phyloP scores from a whole-genome alignment of 2,797 vertebrate species.

The Syngnathus rostellatus region DNA sequence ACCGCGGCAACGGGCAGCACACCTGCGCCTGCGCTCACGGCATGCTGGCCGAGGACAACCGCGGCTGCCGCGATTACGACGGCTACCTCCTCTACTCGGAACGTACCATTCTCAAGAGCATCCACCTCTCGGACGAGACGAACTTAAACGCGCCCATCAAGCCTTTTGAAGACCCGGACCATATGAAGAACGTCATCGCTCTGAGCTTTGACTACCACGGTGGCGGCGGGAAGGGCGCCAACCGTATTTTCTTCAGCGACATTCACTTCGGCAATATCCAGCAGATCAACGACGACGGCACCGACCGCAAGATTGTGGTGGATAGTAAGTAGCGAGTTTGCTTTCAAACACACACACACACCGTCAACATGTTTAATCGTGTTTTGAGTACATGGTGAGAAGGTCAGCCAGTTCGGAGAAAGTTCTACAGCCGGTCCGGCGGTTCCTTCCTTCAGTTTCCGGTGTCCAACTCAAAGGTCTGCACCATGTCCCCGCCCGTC shows the following conservation, averaged over 20 bases:
- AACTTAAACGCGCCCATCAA: constrained; percentile 93
- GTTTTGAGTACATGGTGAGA: too few relatives aligned
- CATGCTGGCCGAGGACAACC: constrained; percentile 81
- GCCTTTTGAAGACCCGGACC: constrained; percentile 90
- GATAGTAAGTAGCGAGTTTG: constrained; percentile 79
- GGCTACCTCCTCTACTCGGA: constrained; percentile 96
- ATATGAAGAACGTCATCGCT: constrained; percentile 98
- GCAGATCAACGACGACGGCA: constrained; percentile 88
- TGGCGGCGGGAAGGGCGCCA: constrained; percentile 79
- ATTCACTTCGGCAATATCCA: constrained; percentile 99
- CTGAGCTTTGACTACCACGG: constrained; percentile 89
- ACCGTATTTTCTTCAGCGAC: constrained; percentile 94
- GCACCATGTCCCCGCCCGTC: constrained; percentile 48
- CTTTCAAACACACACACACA: too few relatives aligned
- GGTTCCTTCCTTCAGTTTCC: too few relatives aligned
- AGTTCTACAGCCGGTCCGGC: too few relatives aligned
- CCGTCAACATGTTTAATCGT: too few relatives aligned
- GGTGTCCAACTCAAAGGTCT: constrained; percentile 59
- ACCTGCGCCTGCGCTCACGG: constrained; percentile 92
- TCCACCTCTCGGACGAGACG: constrained; percentile 92
- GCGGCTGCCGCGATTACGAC: constrained; percentile 85
- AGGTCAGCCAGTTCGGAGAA: too few relatives aligned
- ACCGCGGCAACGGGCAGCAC: constrained; percentile 67
- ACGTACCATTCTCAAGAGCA: constrained; percentile 93
- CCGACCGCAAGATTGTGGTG: constrained; percentile 82